Percentiles rank a stretch among this genome's conserved stretches.
phyloP scores from a whole-genome alignment of 1,140 invertebrate species.

The Trichonephila inaurata region DNA sequence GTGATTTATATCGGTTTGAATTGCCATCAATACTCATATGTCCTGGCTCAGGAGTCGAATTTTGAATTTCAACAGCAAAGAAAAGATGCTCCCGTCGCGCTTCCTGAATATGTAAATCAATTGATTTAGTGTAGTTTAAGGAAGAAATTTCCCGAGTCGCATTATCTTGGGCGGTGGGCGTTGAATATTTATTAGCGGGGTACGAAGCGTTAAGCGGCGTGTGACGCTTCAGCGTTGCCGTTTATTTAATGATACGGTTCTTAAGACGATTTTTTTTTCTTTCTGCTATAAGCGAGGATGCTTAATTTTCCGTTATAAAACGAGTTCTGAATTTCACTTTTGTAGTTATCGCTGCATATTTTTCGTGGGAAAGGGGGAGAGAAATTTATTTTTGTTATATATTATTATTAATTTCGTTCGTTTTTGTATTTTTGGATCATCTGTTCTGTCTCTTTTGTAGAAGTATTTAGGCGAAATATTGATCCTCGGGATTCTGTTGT shows the following conservation, averaged over 20 bases:
- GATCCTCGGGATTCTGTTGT: background rate
- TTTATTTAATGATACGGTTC: slow-evolving; percentile 54
- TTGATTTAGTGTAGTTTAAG: slow-evolving; percentile 59
- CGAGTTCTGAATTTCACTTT: slow-evolving; percentile 15
- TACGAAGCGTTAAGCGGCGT: background rate
- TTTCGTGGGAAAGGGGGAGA: background rate
- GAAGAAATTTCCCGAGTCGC: slow-evolving; percentile 37
- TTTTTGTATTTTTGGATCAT: background rate
- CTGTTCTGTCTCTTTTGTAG: background rate
- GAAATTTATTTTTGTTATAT: background rate
- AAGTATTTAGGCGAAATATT: background rate
- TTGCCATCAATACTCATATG: slow-evolving; percentile 16
- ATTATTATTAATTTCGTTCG: background rate
- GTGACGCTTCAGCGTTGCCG: slow-evolving; percentile 30
- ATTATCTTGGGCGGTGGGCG: slow-evolving; percentile 26
- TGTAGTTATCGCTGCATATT: slow-evolving; percentile 30
- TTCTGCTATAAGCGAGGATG: background rate
- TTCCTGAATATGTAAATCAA: slow-evolving; percentile 67
- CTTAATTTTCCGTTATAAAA: slow-evolving; percentile 42
- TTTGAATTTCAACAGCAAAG: slow-evolving; percentile 6
- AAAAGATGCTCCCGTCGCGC: background rate
- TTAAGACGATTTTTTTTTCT: slow-evolving; percentile 32
- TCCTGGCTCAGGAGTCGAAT: background rate
- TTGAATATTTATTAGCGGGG: slow-evolving; percentile 62
- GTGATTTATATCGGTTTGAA: background rate